A percentile compares a stretch with the other conserved stretches of the same genome.
phyloP scores from a whole-genome alignment of 2,797 vertebrate species.

The Agapornis canus region DNA sequence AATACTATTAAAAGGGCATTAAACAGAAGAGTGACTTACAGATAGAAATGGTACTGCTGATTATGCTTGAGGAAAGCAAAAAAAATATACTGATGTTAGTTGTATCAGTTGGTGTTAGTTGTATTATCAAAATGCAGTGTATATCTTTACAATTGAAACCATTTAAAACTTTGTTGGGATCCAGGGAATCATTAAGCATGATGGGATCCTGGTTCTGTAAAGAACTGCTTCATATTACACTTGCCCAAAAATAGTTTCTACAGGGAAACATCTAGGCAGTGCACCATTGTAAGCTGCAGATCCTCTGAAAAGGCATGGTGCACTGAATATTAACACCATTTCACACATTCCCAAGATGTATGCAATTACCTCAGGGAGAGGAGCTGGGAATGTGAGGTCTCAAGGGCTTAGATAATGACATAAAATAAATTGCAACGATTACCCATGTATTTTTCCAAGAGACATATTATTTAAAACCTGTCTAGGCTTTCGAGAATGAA shows the following conservation, averaged over 20 bases:
- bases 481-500: constrained; percentile 77
- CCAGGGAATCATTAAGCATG: neutral
- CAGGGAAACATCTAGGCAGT: constrained; percentile 50
- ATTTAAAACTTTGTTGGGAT: neutral
- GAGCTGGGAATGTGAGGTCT: constrained; percentile 76
- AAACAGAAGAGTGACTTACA: neutral
- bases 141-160: neutral
- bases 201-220: neutral
- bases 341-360: constrained; percentile 78
- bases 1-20: neutral
- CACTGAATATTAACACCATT: constrained; percentile 75
- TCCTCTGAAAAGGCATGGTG: constrained; percentile 62
- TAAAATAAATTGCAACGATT: constrained; percentile 92
- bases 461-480: constrained; percentile 82
- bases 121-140: neutral
- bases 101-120: neutral
- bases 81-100: neutral
- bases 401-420: constrained; percentile 81
- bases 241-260: constrained; percentile 45
- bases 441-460: constrained; percentile 80
- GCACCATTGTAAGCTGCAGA: constrained; percentile 38
- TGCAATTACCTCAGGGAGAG: constrained; percentile 79
- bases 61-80: neutral
- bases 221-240: neutral
- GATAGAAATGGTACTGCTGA: neutral